Percentiles rank a stretch among this genome's conserved stretches.
Conservation (phyloP, 1,140 invertebrate species). For the Adelges cooleyi region DNA sequence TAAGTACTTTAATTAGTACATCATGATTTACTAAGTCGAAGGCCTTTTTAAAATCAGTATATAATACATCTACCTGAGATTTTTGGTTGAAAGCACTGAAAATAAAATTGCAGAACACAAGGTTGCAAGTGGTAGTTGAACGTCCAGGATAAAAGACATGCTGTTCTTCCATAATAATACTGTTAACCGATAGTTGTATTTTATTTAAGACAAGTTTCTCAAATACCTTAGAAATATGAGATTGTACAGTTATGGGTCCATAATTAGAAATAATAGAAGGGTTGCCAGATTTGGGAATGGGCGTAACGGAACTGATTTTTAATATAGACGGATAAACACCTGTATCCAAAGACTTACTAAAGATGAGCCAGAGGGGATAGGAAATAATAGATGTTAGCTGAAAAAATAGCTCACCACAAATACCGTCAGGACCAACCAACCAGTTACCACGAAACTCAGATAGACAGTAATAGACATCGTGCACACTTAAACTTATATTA, state of each 20-base stretch:
- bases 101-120: slow-evolving; percentile 31
- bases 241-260: not conserved
- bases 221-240: not conserved
- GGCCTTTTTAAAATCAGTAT: not conserved
- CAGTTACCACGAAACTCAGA: not conserved
- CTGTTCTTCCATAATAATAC: not conserved
- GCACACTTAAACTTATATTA: not conserved
- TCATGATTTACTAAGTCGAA: not conserved
- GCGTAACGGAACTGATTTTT: not conserved
- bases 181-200: not conserved
- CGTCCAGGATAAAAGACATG: no score
- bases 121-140: not conserved
- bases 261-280: not conserved
- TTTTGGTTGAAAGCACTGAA: no score
- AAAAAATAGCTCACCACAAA: not conserved
- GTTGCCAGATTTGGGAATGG: not conserved
- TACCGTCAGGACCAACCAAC: not conserved
- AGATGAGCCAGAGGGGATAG: not conserved
- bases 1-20: not conserved
- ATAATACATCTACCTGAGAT: not conserved
- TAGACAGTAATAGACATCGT: not conserved
- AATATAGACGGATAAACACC: not conserved
- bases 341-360: not conserved
- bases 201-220: not conserved
- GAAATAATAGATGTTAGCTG: not conserved